Evolutionary conservation across 2,888 invertebrate species (phyloP), one percentile per base, ranked within the genome.

Genomic region (Drosophila bunnanda): DNA sequence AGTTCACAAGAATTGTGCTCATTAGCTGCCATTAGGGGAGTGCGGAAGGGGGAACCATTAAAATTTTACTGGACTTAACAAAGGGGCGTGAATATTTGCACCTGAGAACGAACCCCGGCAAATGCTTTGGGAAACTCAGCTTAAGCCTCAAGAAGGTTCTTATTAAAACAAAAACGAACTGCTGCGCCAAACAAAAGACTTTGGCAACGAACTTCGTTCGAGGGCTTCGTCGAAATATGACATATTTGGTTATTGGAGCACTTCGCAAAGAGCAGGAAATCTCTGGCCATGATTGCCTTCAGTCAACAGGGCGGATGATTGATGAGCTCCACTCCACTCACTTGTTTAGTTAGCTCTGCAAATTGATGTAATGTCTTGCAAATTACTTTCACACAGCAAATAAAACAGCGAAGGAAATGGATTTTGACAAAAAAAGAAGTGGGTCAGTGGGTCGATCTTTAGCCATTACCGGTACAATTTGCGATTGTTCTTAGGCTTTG

Each of bases 201-300:
- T 13, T 53, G 59, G 59, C 65, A 56, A 73, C 76, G 57, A 84
- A 79, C 88, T 77, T 77, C 72, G 43, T 32, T 32, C 7, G 75
- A 77, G 75, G 79, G 77, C 57, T 22, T 38, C 22, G 15, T 43
- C 34, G 28, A 53, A 54, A 53, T 69, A 56, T 76, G 76, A 74
- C 83, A 86, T 67, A 75, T 78, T 74, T 82, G 78, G 61, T 73
- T 86, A 82, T 76, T 88, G 78, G 73, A 82, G 78, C 83, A 78
- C 48, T 34, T 39, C 22, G 30, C 20, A 20, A n/a, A 32, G 56
- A 72, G 72, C 80, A 70, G 83, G 86, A 83, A 83, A 80, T 78
- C 66, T 57, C 54, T 56, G 58, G 46, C 54, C 46, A 20, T 39
- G 71, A 79, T 87, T 87, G 75, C 68, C 68, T 59, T 71, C 48